phyloP scores from a whole-genome alignment of 2,797 vertebrate species.

The Schizopygopsis pylzovi region DNA sequence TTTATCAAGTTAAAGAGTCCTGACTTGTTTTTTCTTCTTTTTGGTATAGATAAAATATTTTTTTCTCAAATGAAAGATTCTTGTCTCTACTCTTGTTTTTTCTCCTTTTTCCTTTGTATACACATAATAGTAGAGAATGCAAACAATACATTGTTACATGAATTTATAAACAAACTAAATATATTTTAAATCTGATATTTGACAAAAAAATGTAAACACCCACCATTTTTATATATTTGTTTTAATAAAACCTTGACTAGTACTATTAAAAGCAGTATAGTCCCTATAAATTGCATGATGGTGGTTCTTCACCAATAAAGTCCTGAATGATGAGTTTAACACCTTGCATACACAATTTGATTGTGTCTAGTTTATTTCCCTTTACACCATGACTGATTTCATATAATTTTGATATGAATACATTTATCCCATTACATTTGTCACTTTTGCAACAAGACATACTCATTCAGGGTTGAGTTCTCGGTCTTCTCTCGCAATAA shows the following conservation, averaged over 20 bases:
- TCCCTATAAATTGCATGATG: neutral
- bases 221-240: neutral
- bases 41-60: neutral
- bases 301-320: neutral
- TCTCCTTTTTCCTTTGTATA: too few relatives aligned
- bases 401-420: neutral
- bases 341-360: neutral
- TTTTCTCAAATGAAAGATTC: too few relatives aligned
- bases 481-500: neutral
- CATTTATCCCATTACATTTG: neutral
- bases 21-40: neutral
- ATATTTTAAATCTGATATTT: neutral
- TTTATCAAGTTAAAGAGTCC: too few relatives aligned
- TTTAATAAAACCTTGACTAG: neutral
- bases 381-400: neutral
- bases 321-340: neutral
- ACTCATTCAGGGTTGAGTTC: neutral
- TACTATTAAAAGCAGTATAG: neutral
- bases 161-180: neutral
- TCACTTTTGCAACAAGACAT: neutral
- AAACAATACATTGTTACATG: neutral
- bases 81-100: neutral
- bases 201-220: neutral
- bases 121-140: too few relatives aligned
- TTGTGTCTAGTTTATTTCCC: neutral